Evolutionary conservation across 2,113 vertebrate species (phyloP).

Genomic region (Otis tarda): DNA sequence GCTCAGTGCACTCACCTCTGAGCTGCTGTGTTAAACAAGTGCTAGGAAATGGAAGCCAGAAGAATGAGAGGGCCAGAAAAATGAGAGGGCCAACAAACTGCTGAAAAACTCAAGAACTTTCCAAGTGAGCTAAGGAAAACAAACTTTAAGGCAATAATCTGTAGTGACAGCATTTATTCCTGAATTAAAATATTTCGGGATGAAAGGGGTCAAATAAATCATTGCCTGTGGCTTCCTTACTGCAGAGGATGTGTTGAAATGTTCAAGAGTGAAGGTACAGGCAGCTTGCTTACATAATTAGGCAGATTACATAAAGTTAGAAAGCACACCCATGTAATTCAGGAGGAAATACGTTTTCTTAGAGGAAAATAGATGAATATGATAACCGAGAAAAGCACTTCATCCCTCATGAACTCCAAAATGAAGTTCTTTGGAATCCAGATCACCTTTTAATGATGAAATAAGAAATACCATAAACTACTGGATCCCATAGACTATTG

Average conservation of each 20-base stretch:
- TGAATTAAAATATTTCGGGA: neutral
- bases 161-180: neutral
- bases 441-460: neutral
- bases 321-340: neutral
- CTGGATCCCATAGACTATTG: neutral
- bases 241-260: constrained; percentile 13
- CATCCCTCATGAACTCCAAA: neutral
- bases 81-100: neutral
- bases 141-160: neutral
- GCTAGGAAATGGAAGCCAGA: neutral
- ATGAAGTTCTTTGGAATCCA: neutral
- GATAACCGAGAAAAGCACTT: neutral
- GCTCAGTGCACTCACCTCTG: neutral
- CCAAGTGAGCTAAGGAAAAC: neutral
- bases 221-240: neutral
- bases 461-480: neutral
- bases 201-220: neutral
- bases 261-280: neutral
- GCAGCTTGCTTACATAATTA: neutral
- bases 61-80: neutral
- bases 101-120: neutral
- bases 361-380: neutral
- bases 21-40: neutral
- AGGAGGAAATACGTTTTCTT: neutral
- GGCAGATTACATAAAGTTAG: neutral